Evolutionary conservation across 2,888 invertebrate species (phyloP).

Genomic region (Drosophila mulleri): DNA sequence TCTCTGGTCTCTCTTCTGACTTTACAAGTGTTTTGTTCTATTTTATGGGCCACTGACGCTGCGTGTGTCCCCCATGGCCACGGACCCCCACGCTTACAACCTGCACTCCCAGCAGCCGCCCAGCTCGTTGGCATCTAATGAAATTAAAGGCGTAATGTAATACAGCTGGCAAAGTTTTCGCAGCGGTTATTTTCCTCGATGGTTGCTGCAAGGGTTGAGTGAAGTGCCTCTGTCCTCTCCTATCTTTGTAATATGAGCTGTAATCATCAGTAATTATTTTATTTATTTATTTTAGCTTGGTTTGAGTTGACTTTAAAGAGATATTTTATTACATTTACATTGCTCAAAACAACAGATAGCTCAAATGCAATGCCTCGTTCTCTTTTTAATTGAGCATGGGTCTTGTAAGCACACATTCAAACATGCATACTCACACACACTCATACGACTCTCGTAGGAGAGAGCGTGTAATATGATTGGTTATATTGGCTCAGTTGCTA

Average conservation of each 20-base stretch:
- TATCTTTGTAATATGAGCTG: conserved; percentile 2
- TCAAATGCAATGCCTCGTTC: no score
- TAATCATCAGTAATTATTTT: conserved; percentile 17
- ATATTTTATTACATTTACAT: neutral
- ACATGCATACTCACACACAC: no score
- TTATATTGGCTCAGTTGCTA: no score
- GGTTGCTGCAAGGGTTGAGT: conserved; percentile 23
- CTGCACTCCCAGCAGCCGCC: conserved; percentile 14
- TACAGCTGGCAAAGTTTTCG: conserved; percentile 74
- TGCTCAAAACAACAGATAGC: neutral
- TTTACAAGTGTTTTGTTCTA: conserved; percentile 75
- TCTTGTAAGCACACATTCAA: no score
- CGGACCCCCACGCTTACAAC: no score
- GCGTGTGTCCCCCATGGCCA: conserved; percentile 35
- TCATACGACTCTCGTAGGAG: no score
- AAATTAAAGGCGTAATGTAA: conserved; percentile 79
- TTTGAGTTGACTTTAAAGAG: neutral
- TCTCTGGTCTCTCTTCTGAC: conserved; percentile 26
- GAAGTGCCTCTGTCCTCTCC: neutral
- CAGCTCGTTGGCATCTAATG: conserved; percentile 63
- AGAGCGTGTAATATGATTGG: no score
- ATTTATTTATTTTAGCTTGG: conserved; percentile 15
- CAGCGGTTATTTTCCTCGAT: conserved; percentile 71
- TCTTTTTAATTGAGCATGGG: no score
- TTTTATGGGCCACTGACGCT: conserved; percentile 68